Percentiles rank a stretch among this genome's conserved stretches.
These are phyloP conservation scores for Erpetoichthys calabaricus DNA, from an alignment of 2,797 vertebrate genomes.

Conservation along the genomic window DNA sequence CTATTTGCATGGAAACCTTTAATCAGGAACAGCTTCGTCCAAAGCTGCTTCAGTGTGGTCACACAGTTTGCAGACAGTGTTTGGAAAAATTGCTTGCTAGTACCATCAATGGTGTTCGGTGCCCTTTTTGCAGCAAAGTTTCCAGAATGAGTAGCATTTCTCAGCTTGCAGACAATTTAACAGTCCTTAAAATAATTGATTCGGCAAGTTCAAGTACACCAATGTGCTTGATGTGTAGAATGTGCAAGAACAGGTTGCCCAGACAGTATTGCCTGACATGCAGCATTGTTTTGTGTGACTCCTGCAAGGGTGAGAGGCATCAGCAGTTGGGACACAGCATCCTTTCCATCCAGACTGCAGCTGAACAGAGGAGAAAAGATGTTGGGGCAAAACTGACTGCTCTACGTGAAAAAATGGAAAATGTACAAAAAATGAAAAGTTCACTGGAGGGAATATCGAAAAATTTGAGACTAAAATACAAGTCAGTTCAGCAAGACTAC, in stretches of 20 bases:
- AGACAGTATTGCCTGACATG: conserved; percentile 78
- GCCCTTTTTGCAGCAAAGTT: conserved; percentile 90
- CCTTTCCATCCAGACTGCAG: conserved; percentile 63
- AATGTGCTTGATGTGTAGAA: conserved; percentile 74
- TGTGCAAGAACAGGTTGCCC: conserved; percentile 73
- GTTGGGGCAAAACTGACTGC: conserved; percentile 59
- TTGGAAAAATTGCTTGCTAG: conserved; percentile 85
- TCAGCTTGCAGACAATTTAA: conserved; percentile 86
- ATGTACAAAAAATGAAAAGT: conserved; percentile 75
- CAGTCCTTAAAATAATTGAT: conserved; percentile 88
- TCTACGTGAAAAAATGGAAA: conserved; percentile 65
- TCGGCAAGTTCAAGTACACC: conserved; percentile 63
- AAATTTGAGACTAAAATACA: conserved; percentile 65
- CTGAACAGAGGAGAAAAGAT: conserved; percentile 71
- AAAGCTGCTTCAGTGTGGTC: conserved; percentile 88
- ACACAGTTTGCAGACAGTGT: conserved; percentile 86
- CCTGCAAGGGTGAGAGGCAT: conserved; percentile 63
- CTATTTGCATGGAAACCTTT: conserved; percentile 94
- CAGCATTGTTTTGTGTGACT: conserved; percentile 64
- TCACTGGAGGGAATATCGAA: conserved; percentile 69
- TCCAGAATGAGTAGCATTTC: conserved; percentile 77
- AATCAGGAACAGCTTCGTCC: conserved; percentile 78
- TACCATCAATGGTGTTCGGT: conserved; percentile 88
- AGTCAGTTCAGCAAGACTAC: conserved; percentile 78
- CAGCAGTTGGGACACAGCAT: conserved; percentile 61